Conservation (phyloP, 2,888 invertebrate species). For the Melinopterus prodromus region DNA sequence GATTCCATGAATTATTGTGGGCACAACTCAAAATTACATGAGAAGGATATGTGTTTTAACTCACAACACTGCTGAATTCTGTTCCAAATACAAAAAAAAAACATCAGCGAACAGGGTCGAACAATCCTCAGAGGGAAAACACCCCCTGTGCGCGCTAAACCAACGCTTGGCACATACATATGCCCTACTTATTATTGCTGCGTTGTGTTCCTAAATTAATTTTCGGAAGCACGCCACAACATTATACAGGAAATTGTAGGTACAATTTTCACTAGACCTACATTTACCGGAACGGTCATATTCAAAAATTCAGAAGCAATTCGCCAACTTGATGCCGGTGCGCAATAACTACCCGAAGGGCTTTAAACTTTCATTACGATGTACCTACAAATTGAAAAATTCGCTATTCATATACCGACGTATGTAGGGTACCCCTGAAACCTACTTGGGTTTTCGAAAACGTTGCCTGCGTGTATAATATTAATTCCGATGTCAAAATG, state of each 20-base stretch:
- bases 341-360: background rate
- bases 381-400: background rate
- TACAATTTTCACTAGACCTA: background rate
- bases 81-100: background rate
- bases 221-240: background rate
- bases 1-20: no score
- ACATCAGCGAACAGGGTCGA: background rate
- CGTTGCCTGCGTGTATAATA: background rate
- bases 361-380: background rate
- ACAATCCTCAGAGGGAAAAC: background rate
- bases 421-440: no score
- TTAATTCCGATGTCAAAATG: background rate
- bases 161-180: background rate
- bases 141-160: background rate
- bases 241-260: background rate
- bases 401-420: background rate
- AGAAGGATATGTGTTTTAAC: no score
- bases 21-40: no score
- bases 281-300: background rate
- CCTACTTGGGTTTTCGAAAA: background rate
- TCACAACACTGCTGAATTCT: background rate
- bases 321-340: background rate
- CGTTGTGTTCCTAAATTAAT: background rate
- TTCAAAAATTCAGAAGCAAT: constrained; percentile 4
- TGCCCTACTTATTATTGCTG: background rate